Evolutionary conservation across 2,888 invertebrate genomes (phyloP), one percentile per base, ranked within the genome.

Genomic region (Hirtodrosophila cameraria): DNA sequence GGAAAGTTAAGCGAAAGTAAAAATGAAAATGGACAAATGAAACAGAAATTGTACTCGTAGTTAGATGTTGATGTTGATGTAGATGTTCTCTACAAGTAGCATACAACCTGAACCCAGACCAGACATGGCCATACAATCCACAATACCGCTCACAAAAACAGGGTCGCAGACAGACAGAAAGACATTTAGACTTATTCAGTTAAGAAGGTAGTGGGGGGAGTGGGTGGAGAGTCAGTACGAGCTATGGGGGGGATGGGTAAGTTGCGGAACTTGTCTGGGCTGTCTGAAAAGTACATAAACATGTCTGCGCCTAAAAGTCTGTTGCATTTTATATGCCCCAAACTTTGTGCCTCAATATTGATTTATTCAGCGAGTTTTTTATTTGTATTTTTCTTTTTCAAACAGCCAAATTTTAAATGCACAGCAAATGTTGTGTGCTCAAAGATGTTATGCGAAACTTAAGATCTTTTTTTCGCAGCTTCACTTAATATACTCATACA

Each of bases 231-330:
- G n/a, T n/a, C n/a, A n/a, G n/a, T n/a, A n/a, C n/a, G n/a, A n/a
- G n/a, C n/a, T n/a, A n/a, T 27, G 27, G 8, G 25, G 12, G 35
- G 54, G 16, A 15, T 50, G 48, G 28, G 53, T 35, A 41, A 61
- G 62, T 66, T 58, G 63, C 63, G 73, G 48, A 73, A 61, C 60
- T 71, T 63, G 73, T 74, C 74, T 55, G 55, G 54, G 35, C 45
- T 69, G 78, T 79, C 82, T 75, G 75, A 75, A 72, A 78, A 78
- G 72, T 67, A 75, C 69, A 80, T 84, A 84, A 78, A 84, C 78
- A 76, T 85, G 85, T 85, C 81, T 85, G 77, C 73, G 84, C 84
- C 86, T 84, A 71, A 77, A 74, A 75, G 70, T 86, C 75, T 81
- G 75, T 49, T 77, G 74, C 82, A 76, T 74, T 79, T 71, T 74